These are phyloP conservation scores for Ceratina calcarata DNA, from an alignment of 1,140 invertebrate species.

Conservation along the genomic window DNA sequence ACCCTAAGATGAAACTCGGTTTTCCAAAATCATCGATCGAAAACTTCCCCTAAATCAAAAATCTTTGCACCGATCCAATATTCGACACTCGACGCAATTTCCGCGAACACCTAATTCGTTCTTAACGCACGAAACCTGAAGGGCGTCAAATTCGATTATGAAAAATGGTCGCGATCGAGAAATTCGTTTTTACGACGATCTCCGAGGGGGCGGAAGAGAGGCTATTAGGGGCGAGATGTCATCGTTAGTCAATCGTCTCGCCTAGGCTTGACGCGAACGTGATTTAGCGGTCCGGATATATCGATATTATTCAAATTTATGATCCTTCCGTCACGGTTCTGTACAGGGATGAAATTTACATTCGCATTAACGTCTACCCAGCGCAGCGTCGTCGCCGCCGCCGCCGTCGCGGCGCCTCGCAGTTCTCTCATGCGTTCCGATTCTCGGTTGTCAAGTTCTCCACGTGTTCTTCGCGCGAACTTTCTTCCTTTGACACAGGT, in stretches of 20 bases:
- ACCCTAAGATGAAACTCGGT: too few species aligned
- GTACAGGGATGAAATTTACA: constrained; percentile 54
- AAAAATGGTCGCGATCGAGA: too few species aligned
- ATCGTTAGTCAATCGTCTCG: constrained; percentile 56
- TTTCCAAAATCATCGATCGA: too few species aligned
- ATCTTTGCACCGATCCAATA: too few species aligned
- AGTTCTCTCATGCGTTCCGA: constrained; percentile 7
- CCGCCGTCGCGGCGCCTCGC: too few species aligned
- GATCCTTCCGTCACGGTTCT: constrained; percentile 33
- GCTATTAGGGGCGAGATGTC: constrained; percentile 33
- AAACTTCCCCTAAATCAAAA: too few species aligned
- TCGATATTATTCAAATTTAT: constrained; percentile 68
- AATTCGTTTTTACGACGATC: too few species aligned
- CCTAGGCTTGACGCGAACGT: constrained; percentile 32
- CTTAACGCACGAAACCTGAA: neutral
- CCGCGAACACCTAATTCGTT: neutral
- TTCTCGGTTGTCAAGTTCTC: constrained; percentile 25
- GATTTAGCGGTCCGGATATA: constrained; percentile 51
- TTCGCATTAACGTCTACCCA: constrained; percentile 57
- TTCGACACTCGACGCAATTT: too few species aligned
- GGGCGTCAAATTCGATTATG: neutral
- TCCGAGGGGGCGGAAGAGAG: constrained; percentile 24
- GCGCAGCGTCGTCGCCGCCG: neutral
- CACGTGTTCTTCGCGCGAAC: constrained; percentile 12
- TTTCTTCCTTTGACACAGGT: constrained; percentile 44